Base-by-base conservation (phyloP, 2,113 vertebrate genomes). In the Eolophus roseicapilla region DNA sequence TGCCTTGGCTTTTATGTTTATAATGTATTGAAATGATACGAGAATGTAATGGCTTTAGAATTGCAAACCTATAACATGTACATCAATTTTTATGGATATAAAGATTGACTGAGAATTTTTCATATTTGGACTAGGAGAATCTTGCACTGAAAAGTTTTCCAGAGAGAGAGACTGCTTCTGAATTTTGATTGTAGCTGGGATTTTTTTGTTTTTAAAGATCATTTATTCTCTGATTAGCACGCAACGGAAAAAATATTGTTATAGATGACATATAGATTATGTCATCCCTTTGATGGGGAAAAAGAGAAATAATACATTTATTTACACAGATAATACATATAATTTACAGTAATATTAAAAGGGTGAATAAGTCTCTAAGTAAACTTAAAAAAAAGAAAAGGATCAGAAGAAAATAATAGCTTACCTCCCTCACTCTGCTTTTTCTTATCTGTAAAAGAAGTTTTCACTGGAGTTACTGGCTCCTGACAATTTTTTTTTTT, bases 381-480 rank as follows among this genome's bases (percentile, higher is more conserved):
- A 75, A 82, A 10, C 17, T 47, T 35, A 24, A 64, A 49, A 37
- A 52, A 35, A 37, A 39, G 46, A 67, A 6, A 52, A 31, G 2
- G 2, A 23, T 73, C 6, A 33, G 10, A 57, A 37, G 6, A 53
- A 37, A 16, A 10, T 16, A 46, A 8, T 33, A 25, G 1, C 0
- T 47, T 83, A 23, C 75, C 14, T 71, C 12, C 11, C 24, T 69
- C 10, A 23, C 19, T 52, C 15, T 90, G 4, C 6, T 33, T 81
- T 92, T 74, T 70, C 35, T 69, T 65, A 19, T 57, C 11, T 5
- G 33, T 87, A 78, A 47, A 73, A 73, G 6, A 11, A 77, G 16
- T 4, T 70, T 83, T n/a, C 43, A 28, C 6, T 74, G 50, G 41
- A 84, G 20, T 63, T 73, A 53, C 11, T 41, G 11, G 64, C 11